A percentile compares a stretch with the other conserved stretches of the same genome.
phyloP scores from a whole-genome alignment of 2,888 invertebrate species.

The Metacarcinus magister region DNA sequence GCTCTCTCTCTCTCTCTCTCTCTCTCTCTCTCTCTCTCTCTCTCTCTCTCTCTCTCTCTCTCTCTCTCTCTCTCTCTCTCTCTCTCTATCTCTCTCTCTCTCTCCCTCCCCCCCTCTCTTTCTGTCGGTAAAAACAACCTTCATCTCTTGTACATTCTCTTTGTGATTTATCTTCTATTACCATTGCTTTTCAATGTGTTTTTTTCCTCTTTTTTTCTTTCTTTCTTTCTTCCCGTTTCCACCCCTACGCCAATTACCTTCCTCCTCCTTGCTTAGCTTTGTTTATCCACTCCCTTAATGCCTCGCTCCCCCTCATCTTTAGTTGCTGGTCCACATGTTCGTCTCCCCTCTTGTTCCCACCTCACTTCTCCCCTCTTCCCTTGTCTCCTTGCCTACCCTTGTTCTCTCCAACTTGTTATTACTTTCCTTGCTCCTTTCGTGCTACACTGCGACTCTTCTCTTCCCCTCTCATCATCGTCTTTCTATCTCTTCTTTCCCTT shows the following conservation, averaged over 20 bases:
- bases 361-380: background rate
- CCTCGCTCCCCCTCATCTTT: slow-evolving; percentile 20
- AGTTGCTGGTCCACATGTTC: background rate
- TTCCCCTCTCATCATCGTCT: slow-evolving; percentile 11
- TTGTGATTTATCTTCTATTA: background rate
- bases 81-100: slow-evolving; percentile 44
- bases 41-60: slow-evolving; percentile 57
- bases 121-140: background rate
- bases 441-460: background rate
- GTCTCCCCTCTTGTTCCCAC: slow-evolving; percentile 14
- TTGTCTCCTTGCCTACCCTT: background rate
- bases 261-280: background rate
- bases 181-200: background rate
- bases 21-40: slow-evolving; percentile 57
- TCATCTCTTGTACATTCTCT: background rate
- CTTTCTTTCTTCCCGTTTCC: background rate
- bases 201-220: background rate
- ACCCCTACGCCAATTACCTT: background rate
- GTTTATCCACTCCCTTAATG: slow-evolving; percentile 21
- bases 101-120: slow-evolving; percentile 39
- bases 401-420: background rate
- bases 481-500: slow-evolving; percentile 33
- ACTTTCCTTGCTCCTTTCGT: background rate
- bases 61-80: slow-evolving; percentile 47
- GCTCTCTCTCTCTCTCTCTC: too few species aligned